Percentiles rank a stretch among this genome's conserved stretches.
Evolutionary conservation across 2,797 vertebrate genomes (phyloP).

Genomic region (Etheostoma perlongum): DNA sequence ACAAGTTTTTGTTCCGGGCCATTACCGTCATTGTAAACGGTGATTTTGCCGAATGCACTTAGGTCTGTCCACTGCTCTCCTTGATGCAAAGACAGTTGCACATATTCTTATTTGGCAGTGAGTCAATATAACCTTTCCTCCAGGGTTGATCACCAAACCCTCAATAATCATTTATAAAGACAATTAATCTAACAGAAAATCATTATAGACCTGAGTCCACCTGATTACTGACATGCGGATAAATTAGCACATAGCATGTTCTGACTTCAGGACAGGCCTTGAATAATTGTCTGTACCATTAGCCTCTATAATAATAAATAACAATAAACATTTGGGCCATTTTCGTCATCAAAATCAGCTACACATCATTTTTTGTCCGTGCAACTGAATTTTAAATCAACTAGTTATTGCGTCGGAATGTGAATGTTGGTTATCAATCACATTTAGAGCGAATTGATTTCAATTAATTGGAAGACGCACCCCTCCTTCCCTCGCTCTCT

Average conservation of each 20-base stretch:
- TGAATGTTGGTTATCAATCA: conserved; percentile 75
- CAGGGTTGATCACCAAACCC: neutral
- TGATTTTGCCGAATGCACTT: conserved; percentile 47
- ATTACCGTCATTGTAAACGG: conserved; percentile 57
- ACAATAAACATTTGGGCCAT: conserved; percentile 51
- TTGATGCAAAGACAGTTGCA: conserved; percentile 33
- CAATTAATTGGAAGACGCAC: conserved; percentile 68
- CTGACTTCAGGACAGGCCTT: neutral
- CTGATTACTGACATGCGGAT: neutral
- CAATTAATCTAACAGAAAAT: neutral
- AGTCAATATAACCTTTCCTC: neutral
- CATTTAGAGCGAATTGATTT: conserved; percentile 76
- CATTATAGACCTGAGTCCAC: neutral
- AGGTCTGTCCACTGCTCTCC: conserved; percentile 35
- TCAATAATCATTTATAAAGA: neutral
- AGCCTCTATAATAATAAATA: conserved; percentile 1
- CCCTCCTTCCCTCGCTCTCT: conserved; percentile 14
- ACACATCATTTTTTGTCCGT: conserved; percentile 29
- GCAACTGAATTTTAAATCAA: conserved; percentile 53
- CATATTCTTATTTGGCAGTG: neutral
- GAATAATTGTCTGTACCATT: conserved; percentile 1
- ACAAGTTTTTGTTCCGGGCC: conserved; percentile 66
- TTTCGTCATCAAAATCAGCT: conserved; percentile 42
- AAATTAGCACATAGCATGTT: neutral
- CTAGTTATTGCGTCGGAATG: conserved; percentile 56